Percentiles rank a stretch among this genome's conserved stretches.
Evolutionary conservation across 2,113 vertebrate species (phyloP).

Genomic region (Gila orcuttii): DNA sequence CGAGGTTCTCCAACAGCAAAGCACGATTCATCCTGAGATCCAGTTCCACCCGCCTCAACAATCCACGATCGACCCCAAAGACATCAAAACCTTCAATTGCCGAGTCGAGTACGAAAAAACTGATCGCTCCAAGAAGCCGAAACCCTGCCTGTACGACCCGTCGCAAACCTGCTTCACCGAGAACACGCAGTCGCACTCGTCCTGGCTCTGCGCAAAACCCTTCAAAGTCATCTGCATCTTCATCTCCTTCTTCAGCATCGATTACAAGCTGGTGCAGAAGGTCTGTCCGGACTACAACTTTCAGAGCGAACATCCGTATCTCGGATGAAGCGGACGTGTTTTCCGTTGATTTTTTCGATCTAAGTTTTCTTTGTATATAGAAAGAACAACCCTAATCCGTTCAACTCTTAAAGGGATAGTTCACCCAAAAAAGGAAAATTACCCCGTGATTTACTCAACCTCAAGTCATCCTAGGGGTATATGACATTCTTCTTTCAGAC

Average conservation of each 20-base stretch:
- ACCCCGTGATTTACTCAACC: too few species aligned
- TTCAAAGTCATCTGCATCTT: constrained; percentile 99
- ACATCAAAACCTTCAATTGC: constrained; percentile 91
- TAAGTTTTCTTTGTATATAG: constrained; percentile 72
- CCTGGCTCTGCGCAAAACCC: constrained; percentile 97
- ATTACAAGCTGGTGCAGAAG: constrained; percentile 99
- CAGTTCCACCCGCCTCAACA: constrained; percentile 82
- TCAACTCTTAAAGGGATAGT: constrained; percentile 57
- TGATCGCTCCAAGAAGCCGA: constrained; percentile 92
- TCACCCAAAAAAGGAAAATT: too few species aligned
- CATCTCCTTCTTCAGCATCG: constrained; percentile 97
- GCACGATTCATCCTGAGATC: constrained; percentile 81
- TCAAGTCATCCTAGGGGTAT: too few species aligned
- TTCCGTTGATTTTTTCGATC: neutral
- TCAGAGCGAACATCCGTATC: constrained; percentile 94
- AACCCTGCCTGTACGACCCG: constrained; percentile 93
- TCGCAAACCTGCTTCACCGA: constrained; percentile 95
- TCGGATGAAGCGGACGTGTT: constrained; percentile 75
- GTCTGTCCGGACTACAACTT: constrained; percentile 99
- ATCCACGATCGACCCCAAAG: constrained; percentile 85
- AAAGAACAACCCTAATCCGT: constrained; percentile 67
- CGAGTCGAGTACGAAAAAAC: constrained; percentile 97
- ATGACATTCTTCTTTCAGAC: too few species aligned
- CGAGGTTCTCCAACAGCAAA: constrained; percentile 82
- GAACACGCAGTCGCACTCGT: constrained; percentile 93